phyloP scores from a whole-genome alignment of 1,140 invertebrate species.

The Lepidurus packardi region DNA sequence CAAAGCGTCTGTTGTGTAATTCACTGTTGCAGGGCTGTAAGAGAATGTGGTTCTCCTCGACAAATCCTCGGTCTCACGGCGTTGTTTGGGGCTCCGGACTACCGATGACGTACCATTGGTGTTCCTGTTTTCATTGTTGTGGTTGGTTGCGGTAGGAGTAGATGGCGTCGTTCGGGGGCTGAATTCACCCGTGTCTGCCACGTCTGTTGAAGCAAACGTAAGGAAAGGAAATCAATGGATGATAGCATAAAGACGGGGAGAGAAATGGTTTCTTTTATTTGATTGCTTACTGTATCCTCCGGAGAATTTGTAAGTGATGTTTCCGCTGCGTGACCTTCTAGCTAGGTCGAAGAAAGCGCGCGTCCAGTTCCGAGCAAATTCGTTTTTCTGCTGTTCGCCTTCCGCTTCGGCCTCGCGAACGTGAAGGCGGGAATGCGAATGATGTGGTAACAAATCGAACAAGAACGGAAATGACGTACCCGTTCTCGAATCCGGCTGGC shows the following conservation, averaged over 20 bases:
- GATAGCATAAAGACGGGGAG: neutral
- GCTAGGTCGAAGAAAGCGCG: constrained; percentile 22
- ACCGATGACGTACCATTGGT: neutral
- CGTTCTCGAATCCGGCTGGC: neutral
- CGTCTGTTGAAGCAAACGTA: neutral
- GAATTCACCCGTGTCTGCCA: constrained; percentile 2
- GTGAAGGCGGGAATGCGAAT: neutral
- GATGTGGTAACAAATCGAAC: neutral
- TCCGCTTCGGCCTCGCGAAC: neutral
- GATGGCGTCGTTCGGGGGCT: neutral
- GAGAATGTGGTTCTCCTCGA: neutral
- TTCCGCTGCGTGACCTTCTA: neutral
- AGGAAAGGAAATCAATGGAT: neutral
- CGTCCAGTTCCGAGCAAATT: constrained; percentile 25
- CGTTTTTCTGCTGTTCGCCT: neutral
- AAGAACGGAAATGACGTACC: neutral
- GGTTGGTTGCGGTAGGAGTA: neutral
- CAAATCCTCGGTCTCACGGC: neutral
- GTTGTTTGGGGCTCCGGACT: neutral
- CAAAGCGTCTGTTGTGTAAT: neutral
- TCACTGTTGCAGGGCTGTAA: neutral
- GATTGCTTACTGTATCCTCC: neutral
- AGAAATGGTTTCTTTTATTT: neutral
- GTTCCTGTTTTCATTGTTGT: neutral
- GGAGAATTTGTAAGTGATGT: constrained; percentile 24